These are phyloP conservation scores for Rhagonycha fulva DNA, from an alignment of 2,888 invertebrate genomes.

Conservation along the genomic window DNA sequence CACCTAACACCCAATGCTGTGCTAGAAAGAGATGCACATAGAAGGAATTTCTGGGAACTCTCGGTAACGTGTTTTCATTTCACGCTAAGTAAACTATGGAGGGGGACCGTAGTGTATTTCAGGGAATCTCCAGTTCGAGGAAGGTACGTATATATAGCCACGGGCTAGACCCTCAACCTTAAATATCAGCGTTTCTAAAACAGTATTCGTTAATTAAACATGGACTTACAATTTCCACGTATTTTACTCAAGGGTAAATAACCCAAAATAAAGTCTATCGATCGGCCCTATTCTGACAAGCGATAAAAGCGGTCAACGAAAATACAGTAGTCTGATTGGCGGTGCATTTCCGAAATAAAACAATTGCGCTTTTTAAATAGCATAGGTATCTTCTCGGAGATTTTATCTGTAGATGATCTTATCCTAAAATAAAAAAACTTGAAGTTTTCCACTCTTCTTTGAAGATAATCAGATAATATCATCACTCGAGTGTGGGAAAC, in stretches of 20 bases:
- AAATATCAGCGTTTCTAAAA: conserved; percentile 17
- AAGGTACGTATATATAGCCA: conserved; percentile 43
- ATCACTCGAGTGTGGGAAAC: neutral
- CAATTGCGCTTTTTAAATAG: neutral
- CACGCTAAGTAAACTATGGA: conserved; percentile 43
- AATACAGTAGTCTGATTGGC: neutral
- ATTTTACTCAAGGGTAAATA: neutral
- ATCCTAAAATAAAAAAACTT: neutral
- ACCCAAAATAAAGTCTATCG: neutral
- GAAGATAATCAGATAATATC: neutral
- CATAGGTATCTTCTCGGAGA: neutral
- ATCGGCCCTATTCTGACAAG: neutral
- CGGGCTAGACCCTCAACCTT: conserved; percentile 36
- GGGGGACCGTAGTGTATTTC: conserved; percentile 46
- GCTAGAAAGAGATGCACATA: conserved; percentile 20
- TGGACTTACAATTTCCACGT: neutral
- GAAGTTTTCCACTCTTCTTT: neutral
- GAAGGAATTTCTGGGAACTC: conserved; percentile 46
- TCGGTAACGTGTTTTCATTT: conserved; percentile 53
- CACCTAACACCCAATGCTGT: conserved; percentile 12
- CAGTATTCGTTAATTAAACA: neutral
- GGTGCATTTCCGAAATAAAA: neutral
- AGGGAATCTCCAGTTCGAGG: conserved; percentile 52
- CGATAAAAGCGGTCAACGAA: neutral
- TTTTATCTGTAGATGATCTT: neutral